Evolutionary conservation across 2,888 invertebrate species (phyloP).

Genomic region (Limnephilus marmoratus): DNA sequence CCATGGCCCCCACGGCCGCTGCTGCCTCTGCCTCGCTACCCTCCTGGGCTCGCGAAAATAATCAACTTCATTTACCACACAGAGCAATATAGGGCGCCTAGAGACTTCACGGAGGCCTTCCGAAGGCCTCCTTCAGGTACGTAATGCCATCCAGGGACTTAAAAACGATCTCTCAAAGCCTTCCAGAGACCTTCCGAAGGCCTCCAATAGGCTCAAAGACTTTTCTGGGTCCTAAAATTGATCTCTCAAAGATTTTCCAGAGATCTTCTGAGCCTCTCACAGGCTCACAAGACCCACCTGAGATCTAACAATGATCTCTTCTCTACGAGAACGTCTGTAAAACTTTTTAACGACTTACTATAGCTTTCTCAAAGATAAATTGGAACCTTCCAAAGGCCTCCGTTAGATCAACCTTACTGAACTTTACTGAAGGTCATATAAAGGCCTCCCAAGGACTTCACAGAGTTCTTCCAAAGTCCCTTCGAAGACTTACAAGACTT

Average conservation of each 20-base stretch:
- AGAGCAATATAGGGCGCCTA: not conserved
- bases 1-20: constrained; percentile 26
- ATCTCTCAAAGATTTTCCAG: not conserved
- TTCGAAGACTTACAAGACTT: not conserved
- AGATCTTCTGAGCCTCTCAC: not conserved
- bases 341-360: not conserved
- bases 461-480: not conserved
- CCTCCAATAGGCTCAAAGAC: not conserved
- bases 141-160: not conserved
- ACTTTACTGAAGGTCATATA: not conserved
- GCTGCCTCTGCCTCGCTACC: constrained; percentile 54
- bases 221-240: not conserved
- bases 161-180: not conserved
- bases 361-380: not conserved
- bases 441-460: not conserved
- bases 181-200: not conserved
- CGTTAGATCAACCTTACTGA: too few species aligned
- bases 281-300: too few species aligned
- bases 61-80: constrained; percentile 25
- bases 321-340: not conserved
- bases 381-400: not conserved
- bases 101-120: not conserved
- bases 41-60: constrained; percentile 53
- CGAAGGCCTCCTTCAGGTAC: not conserved
- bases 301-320: not conserved